A percentile compares a stretch with the other conserved stretches of the same genome.
Conservation (phyloP, 2,797 vertebrate species). For the Megalops cyprinoides region DNA sequence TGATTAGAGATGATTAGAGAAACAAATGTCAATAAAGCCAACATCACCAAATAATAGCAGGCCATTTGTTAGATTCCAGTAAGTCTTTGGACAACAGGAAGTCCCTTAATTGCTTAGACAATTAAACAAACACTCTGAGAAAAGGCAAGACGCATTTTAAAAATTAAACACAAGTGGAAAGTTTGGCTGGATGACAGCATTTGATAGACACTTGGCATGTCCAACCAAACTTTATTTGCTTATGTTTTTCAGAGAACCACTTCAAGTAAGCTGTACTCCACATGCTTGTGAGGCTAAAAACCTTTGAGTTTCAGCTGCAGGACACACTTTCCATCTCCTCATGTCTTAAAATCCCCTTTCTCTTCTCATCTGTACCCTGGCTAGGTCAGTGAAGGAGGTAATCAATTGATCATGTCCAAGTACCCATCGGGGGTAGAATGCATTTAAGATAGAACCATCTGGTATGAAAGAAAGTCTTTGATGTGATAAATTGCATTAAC, state of each 20-base stretch:
- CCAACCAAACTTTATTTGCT: not conserved
- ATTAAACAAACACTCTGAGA: not conserved
- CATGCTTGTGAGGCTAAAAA: not conserved
- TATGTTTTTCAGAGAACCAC: not conserved
- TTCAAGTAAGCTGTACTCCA: not conserved
- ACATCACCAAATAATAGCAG: not conserved
- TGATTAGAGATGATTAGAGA: not conserved
- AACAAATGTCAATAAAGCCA: not conserved
- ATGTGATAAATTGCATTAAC: constrained; percentile 41
- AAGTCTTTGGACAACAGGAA: not conserved
- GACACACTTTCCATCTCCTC: not conserved
- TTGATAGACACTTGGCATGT: not conserved
- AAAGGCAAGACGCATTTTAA: not conserved
- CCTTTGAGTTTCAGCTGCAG: not conserved
- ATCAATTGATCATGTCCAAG: constrained; percentile 8
- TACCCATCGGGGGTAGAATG: not conserved
- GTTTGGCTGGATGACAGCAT: not conserved
- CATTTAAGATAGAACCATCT: not conserved
- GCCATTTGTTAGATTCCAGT: not conserved
- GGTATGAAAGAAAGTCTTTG: constrained; percentile 29
- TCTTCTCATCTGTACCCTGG: not conserved
- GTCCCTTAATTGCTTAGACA: too few species aligned
- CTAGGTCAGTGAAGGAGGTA: not conserved
- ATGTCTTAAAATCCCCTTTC: not conserved
- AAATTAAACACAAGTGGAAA: not conserved